Conservation (phyloP, 2,888 invertebrate genomes). For the Agrotis clavis region DNA sequence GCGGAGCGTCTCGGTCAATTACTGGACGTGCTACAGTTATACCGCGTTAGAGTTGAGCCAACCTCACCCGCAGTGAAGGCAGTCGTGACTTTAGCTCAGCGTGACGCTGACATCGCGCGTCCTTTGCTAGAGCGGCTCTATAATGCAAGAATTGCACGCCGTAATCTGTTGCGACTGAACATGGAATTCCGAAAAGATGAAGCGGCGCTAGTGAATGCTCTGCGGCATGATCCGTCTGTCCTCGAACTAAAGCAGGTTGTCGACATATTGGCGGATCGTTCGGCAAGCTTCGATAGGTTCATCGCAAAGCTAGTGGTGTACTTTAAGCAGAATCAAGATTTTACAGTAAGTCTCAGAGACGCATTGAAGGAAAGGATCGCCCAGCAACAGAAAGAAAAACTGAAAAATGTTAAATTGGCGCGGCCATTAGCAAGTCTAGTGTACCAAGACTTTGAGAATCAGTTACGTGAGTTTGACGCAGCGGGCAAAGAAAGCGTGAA, state of each 20-base stretch:
- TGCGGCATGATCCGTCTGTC: slow-evolving; percentile 74
- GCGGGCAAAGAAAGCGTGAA: slow-evolving; percentile 39
- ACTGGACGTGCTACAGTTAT: slow-evolving; percentile 69
- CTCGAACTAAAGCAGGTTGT: slow-evolving; percentile 67
- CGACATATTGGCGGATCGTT: slow-evolving; percentile 53
- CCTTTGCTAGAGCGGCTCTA: slow-evolving; percentile 71
- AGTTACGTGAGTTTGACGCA: slow-evolving; percentile 54
- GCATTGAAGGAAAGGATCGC: slow-evolving; percentile 36
- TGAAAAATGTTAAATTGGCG: slow-evolving; percentile 34
- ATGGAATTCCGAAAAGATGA: slow-evolving; percentile 72
- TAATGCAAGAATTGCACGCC: slow-evolving; percentile 72
- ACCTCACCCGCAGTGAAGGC: slow-evolving; percentile 65
- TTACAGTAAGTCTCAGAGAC: slow-evolving; percentile 66
- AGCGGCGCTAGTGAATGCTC: slow-evolving; percentile 76
- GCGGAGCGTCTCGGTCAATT: slow-evolving; percentile 61
- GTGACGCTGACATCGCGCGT: slow-evolving; percentile 57
- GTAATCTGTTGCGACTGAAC: slow-evolving; percentile 72
- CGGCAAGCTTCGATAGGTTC: slow-evolving; percentile 68
- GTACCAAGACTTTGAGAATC: slow-evolving; percentile 42
- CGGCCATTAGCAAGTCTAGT: slow-evolving; percentile 55
- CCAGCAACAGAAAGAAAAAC: slow-evolving; percentile 15
- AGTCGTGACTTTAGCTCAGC: slow-evolving; percentile 63
- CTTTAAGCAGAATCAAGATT: slow-evolving; percentile 75
- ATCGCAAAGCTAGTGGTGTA: slow-evolving; percentile 74
- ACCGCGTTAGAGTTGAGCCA: slow-evolving; percentile 66